Conservation (phyloP, 2,113 vertebrate species). For the Cyprinodon tularosa region DNA sequence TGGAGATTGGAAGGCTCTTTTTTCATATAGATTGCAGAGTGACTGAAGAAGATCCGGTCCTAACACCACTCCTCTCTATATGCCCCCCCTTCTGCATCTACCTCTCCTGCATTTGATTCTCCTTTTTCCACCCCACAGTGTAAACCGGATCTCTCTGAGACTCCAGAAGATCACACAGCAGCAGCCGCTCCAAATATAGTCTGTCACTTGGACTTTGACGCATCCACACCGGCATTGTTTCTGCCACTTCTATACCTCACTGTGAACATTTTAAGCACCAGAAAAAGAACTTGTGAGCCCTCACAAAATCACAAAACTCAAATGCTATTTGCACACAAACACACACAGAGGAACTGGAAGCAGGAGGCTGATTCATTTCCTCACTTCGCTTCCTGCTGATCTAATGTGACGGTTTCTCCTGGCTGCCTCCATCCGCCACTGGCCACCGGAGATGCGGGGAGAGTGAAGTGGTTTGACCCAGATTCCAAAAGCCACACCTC, state of each 20-base stretch:
- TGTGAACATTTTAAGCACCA: constrained; percentile 61
- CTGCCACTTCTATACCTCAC: constrained; percentile 26
- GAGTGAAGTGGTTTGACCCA: constrained; percentile 66
- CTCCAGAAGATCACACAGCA: constrained; percentile 46
- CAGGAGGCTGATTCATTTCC: constrained; percentile 40
- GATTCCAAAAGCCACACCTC: constrained; percentile 42
- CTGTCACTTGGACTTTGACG: constrained; percentile 43
- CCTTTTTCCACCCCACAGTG: constrained; percentile 32
- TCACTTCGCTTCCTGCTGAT: constrained; percentile 63
- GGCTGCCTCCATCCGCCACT: constrained; percentile 53
- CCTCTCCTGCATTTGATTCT: constrained; percentile 48
- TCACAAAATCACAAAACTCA: constrained; percentile 41
- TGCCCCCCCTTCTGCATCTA: constrained; percentile 12
- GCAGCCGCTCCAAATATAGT: constrained; percentile 44
- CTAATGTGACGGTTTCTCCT: constrained; percentile 67
- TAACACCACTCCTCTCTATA: constrained; percentile 24
- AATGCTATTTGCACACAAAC: constrained; percentile 20
- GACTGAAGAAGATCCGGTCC: constrained; percentile 32
- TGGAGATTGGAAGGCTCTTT: constrained; percentile 49
- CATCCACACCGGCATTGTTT: constrained; percentile 34
- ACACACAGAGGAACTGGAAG: constrained; percentile 37
- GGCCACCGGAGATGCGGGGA: constrained; percentile 60
- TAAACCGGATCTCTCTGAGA: constrained; percentile 55
- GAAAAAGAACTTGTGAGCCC: constrained; percentile 42
- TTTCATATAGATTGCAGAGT: constrained; percentile 38